Percentiles rank a stretch among this genome's conserved stretches.
phyloP scores from a whole-genome alignment of 2,113 vertebrate species.

The Calyptomena viridis region DNA sequence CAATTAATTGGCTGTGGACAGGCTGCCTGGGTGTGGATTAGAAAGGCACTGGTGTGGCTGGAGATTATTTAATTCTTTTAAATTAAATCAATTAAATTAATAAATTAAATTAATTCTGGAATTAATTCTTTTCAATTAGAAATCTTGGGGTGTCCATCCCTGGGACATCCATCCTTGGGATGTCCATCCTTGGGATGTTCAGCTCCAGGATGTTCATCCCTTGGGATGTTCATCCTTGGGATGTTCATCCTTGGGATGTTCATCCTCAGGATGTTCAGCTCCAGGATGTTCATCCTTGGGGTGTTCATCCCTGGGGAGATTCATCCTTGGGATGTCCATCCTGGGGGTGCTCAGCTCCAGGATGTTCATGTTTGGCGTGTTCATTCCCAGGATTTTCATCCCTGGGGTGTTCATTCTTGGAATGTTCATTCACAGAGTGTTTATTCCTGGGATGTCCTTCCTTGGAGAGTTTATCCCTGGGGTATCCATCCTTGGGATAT shows the following conservation, averaged over 20 bases:
- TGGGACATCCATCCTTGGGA: background rate
- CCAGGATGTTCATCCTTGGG: too few species aligned
- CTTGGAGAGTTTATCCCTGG: background rate
- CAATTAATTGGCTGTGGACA: background rate
- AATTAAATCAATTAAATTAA: too few species aligned
- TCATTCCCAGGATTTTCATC: background rate
- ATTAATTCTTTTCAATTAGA: background rate
- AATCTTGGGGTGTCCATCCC: background rate
- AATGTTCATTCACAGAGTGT: background rate
- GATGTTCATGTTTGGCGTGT: too few species aligned
- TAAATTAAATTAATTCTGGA: too few species aligned
- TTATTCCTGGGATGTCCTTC: background rate
- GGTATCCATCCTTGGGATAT: too few species aligned
- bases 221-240: background rate
- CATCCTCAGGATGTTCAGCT: background rate
- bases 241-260: background rate
- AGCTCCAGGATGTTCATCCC: accelerated
- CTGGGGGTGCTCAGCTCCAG: too few species aligned
- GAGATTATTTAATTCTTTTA: too few species aligned
- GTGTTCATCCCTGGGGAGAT: too few species aligned
- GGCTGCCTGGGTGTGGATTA: background rate
- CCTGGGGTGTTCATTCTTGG: background rate
- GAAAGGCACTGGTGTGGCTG: background rate
- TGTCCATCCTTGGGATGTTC: background rate
- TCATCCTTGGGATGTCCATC: background rate